Evolutionary conservation across 2,888 invertebrate species (phyloP), one percentile per base, ranked within the genome.

Genomic region (Heliconius aoede): DNA sequence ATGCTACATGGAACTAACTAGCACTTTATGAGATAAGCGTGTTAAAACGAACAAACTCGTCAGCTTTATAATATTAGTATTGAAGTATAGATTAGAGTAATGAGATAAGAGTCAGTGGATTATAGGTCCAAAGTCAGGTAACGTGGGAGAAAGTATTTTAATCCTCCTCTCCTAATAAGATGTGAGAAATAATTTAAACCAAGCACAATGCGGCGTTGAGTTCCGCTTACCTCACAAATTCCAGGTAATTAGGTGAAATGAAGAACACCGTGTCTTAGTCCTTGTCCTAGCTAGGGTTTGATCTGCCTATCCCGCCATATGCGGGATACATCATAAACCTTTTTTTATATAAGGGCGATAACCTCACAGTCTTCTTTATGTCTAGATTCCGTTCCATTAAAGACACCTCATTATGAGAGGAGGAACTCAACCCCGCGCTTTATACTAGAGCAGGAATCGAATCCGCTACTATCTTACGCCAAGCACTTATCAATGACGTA

Each of bases 111-210:
- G 15, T 26, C 58, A 13, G 24, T 24, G 32, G 32, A n/a, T 64
- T 32, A 36, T 32, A 64, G 64, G 64, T 64, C 36, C 64, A 32
- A 64, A 64, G 32, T 11, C n/a, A 36, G 36, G 26, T 9, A 60
- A 32, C 64, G n/a, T 36, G 64, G 36, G 32, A 64, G 32, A 36
- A 64, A 64, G 64, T 36, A 32, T 60, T 55, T 55, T 55, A 55
- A n/a, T n/a, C n/a, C n/a, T n/a, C n/a, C n/a, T n/a, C n/a, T n/a
- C n/a, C n/a, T n/a, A n/a, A n/a, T n/a, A n/a, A n/a, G n/a, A n/a
- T n/a, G n/a, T n/a, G n/a, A 55, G 11, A 60, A 13, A 15, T 60
- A 26, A 60, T 60, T 60, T 11, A 58, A n/a, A n/a, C n/a, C 58
- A 13, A 26, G 24, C 58, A 58, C 24, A 58, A 24, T 11, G 13